Conservation (phyloP, 2,113 vertebrate genomes). For the Seriola quinqueradiata region DNA sequence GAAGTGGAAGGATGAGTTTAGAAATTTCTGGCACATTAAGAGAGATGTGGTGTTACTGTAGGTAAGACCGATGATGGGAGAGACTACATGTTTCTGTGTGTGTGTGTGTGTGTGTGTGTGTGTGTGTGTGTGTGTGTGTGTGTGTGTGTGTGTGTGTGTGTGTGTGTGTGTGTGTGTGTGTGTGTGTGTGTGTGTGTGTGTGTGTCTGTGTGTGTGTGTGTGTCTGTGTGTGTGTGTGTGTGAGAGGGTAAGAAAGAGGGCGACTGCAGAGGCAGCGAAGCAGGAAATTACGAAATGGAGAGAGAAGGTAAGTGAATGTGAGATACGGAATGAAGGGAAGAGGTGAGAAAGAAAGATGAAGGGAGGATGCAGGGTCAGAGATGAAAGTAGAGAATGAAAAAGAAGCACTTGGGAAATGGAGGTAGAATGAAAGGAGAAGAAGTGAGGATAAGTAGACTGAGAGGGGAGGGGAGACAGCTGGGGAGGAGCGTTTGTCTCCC, state of each 20-base stretch:
- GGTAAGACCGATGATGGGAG: slow-evolving; percentile 57
- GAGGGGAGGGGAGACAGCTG: slow-evolving; percentile 54
- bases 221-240: slow-evolving; percentile 19
- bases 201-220: slow-evolving; percentile 26
- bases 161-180: slow-evolving; percentile 3
- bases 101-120: slow-evolving; percentile 15
- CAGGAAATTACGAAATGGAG: slow-evolving; percentile 84
- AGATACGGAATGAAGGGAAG: slow-evolving; percentile 53
- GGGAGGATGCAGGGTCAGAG: slow-evolving; percentile 55
- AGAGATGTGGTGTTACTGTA: slow-evolving; percentile 55
- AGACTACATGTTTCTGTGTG: slow-evolving; percentile 52
- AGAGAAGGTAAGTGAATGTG: slow-evolving; percentile 75
- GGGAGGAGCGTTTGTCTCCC: slow-evolving; percentile 57
- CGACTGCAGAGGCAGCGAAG: slow-evolving; percentile 77
- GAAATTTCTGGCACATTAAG: slow-evolving; percentile 71
- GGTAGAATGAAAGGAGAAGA: slow-evolving; percentile 55
- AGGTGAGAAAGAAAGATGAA: slow-evolving; percentile 53
- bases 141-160: slow-evolving; percentile 20
- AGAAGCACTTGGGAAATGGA: slow-evolving; percentile 55
- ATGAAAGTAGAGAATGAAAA: slow-evolving; percentile 63
- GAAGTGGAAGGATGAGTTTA: slow-evolving; percentile 62
- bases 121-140: slow-evolving; percentile 33
- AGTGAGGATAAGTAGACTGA: slow-evolving; percentile 58
- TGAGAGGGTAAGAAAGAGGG: slow-evolving; percentile 50
- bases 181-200: slow-evolving; percentile 31